Base-by-base conservation (phyloP, 2,797 vertebrate genomes). In the Fringilla coelebs region DNA sequence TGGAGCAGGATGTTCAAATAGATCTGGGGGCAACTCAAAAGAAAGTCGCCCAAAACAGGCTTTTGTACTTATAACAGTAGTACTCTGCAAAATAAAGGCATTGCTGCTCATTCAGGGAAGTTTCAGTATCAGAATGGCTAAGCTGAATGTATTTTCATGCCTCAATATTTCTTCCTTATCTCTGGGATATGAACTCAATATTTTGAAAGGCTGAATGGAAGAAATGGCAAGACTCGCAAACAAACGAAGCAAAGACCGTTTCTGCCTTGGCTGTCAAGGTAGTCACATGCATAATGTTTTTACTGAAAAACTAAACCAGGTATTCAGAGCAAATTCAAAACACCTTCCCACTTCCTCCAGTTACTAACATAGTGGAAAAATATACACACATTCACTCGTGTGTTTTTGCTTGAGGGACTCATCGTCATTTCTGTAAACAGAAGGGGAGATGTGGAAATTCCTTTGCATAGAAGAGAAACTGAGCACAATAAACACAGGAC, bases 281-380 rank as follows among this genome's bases (percentile, higher is more conserved):
- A 70, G 60, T 62, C 55, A 60, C 63, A 73, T 5, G 36, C 16
- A 6, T 20, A 55, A 19, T 82, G 82, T 90, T 88, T 81, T 94
- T 84, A 80, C 6, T 71, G 71, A 75, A 80, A 94, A 85, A 87
- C 52, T 63, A 79, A 87, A 92, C 26, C 68, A 91, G 72, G 84
- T 73, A 76, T 87, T 95, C 80, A 77, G 21, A 89, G 51, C 9
- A 82, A 86, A 61, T 72, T 71, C 74, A 92, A 95, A 94, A 89
- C 80, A 88, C 70, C 45, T 91, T 85, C 77, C 72, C 85, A 95
- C 94, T 88, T 95, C 87, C 84, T 86, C 65, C 63, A 72, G 77
- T 71, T 80, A 55, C 85, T 34, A 78, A 91, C 73, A 85, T 15
- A 88, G 72, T 8, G 90, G 72, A 92, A 96, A 92, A 78, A 78